Percentiles rank a stretch among this genome's conserved stretches.
These are phyloP conservation scores for Leucosticte australis DNA, from an alignment of 2,113 vertebrate genomes.

Conservation along the genomic window DNA sequence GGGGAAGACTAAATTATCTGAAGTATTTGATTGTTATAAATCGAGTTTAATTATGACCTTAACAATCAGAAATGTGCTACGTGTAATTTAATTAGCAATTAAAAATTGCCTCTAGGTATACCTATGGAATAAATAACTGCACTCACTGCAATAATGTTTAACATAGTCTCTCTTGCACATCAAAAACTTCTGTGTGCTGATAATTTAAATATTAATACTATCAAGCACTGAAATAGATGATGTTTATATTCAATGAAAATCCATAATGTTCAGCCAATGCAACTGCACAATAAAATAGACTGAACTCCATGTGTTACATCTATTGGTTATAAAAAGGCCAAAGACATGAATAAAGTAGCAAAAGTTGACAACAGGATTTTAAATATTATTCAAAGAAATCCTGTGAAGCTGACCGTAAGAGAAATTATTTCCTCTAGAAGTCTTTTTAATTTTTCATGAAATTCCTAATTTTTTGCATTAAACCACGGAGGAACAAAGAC, in stretches of 20 bases:
- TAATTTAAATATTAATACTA: neutral
- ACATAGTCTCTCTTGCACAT: neutral
- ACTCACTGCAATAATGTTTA: neutral
- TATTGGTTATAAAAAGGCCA: neutral
- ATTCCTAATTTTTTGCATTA: neutral
- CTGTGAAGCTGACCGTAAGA: neutral
- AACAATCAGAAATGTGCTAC: neutral
- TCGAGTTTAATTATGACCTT: neutral
- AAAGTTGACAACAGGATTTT: neutral
- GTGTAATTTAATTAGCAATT: neutral
- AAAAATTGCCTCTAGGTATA: neutral
- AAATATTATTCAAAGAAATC: neutral
- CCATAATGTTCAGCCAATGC: neutral
- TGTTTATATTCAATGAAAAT: neutral
- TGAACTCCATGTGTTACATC: neutral
- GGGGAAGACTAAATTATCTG: neutral
- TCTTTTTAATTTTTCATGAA: neutral
- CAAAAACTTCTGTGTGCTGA: neutral
- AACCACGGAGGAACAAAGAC: neutral
- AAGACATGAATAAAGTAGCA: neutral
- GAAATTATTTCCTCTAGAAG: neutral
- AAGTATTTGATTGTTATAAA: neutral
- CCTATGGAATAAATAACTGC: neutral
- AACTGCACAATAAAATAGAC: neutral
- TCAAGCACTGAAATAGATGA: neutral